Conservation (phyloP, 92 coral and sea anemone species). For the Meandrina meandrites region DNA sequence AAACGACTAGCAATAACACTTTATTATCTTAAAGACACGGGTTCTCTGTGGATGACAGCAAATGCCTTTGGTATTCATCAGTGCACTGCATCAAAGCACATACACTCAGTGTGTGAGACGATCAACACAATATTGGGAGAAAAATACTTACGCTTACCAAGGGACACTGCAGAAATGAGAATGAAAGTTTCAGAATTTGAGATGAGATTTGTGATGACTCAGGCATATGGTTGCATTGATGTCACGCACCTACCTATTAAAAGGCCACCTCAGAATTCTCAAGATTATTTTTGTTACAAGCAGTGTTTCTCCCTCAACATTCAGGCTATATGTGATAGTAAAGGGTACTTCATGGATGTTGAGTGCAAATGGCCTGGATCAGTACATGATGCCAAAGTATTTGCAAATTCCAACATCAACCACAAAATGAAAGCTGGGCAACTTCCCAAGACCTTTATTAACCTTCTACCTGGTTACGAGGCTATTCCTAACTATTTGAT, state of each 20-base stretch:
- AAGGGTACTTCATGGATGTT: slow-evolving; percentile 43
- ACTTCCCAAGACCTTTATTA: slow-evolving; percentile 13
- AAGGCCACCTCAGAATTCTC: neutral
- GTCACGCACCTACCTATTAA: slow-evolving; percentile 10
- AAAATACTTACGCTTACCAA: slow-evolving; percentile 11
- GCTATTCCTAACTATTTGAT: slow-evolving; percentile 36
- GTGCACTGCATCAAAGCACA: slow-evolving; percentile 48
- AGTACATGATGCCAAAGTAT: slow-evolving; percentile 53
- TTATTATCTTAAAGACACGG: slow-evolving; percentile 58
- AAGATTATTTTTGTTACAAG: slow-evolving; percentile 46
- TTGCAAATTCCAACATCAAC: slow-evolving; percentile 31
- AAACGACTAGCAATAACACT: slow-evolving; percentile 55
- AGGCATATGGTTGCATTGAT: slow-evolving; percentile 25
- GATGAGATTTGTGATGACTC: no score
- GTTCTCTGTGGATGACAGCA: slow-evolving; percentile 61
- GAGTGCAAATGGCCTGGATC: slow-evolving; percentile 55
- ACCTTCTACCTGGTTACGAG: slow-evolving; percentile 27
- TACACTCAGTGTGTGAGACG: slow-evolving; percentile 45
- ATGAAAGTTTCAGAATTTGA: no score
- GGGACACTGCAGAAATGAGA: no score
- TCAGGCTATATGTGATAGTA: slow-evolving; percentile 42
- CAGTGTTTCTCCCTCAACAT: slow-evolving; percentile 25
- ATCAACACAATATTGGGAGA: slow-evolving; percentile 44
- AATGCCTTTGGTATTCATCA: slow-evolving; percentile 59
- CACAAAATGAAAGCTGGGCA: slow-evolving; percentile 34